Conservation (phyloP, 2,113 vertebrate genomes). For the Oryzias woworae region DNA sequence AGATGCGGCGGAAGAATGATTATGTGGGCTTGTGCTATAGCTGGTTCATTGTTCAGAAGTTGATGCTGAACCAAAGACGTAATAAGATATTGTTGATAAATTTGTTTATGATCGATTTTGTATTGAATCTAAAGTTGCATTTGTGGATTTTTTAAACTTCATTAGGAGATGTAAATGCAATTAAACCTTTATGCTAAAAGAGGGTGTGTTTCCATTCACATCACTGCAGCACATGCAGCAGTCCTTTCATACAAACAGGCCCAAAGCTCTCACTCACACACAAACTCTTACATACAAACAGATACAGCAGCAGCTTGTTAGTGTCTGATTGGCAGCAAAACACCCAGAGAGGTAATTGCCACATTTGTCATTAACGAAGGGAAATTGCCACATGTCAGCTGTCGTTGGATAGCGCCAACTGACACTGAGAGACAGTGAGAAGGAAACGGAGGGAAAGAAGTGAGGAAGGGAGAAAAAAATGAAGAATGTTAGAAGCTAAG, state of each 20-base stretch:
- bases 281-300: slow-evolving; percentile 19
- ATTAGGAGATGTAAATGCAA: too few relatives aligned
- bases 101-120: too few relatives aligned
- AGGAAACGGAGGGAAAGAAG: slow-evolving; percentile 10
- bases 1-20: too few relatives aligned
- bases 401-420: slow-evolving; percentile 56
- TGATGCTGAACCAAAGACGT: too few relatives aligned
- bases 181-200: too few relatives aligned
- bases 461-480: not conserved
- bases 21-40: too few relatives aligned
- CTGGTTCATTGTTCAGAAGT: too few relatives aligned
- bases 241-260: not conserved
- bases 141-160: too few relatives aligned
- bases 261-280: slow-evolving; percentile 8
- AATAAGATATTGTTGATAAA: too few relatives aligned
- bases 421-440: slow-evolving; percentile 30
- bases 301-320: slow-evolving; percentile 78
- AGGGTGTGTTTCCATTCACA: too few relatives aligned
- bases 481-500: too few relatives aligned
- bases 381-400: slow-evolving; percentile 87
- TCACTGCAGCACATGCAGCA: slow-evolving; percentile 16
- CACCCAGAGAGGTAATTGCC: slow-evolving; percentile 91
- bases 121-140: too few relatives aligned
- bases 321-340: slow-evolving; percentile 86
- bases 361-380: slow-evolving; percentile 89